Percentiles rank a stretch among this genome's conserved stretches.
These are phyloP conservation scores for Plebejus argus DNA, from an alignment of 2,888 invertebrate species.

Conservation along the genomic window DNA sequence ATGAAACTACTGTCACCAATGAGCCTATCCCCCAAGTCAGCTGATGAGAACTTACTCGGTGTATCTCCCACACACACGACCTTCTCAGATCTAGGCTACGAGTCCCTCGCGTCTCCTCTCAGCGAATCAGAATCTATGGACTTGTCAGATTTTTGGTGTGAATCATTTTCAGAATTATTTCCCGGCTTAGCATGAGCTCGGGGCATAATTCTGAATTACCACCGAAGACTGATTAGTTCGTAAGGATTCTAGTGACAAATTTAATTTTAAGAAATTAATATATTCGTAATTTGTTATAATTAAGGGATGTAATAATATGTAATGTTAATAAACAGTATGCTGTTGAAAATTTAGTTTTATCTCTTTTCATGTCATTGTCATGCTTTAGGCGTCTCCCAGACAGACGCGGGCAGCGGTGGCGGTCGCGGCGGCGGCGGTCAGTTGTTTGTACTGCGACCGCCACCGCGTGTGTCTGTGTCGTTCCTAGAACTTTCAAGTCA, in stretches of 20 bases:
- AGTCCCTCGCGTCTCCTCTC: constrained; percentile 73
- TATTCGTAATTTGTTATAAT: constrained; percentile 15
- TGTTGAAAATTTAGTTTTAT: background rate
- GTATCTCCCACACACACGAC: constrained; percentile 70
- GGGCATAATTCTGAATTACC: constrained; percentile 55
- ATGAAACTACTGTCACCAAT: constrained; percentile 74
- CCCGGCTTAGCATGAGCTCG: constrained; percentile 83
- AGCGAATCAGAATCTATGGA: constrained; percentile 73
- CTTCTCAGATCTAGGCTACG: constrained; percentile 74
- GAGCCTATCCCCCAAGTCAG: constrained; percentile 62
- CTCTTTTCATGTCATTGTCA: too few species aligned
- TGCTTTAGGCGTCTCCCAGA: too few species aligned
- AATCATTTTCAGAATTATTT: constrained; percentile 88
- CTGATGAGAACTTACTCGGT: constrained; percentile 61
- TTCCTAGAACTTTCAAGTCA: too few species aligned
- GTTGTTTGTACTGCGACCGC: too few species aligned
- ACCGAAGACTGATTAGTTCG: constrained; percentile 76
- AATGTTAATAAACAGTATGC: constrained; percentile 26
- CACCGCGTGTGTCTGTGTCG: too few species aligned
- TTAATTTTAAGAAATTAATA: constrained; percentile 43
- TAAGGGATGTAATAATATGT: constrained; percentile 26
- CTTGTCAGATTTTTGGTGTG: constrained; percentile 86
- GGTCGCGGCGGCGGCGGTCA: too few species aligned
- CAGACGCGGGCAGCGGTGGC: too few species aligned
- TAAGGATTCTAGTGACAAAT: constrained; percentile 51